Base-by-base conservation (phyloP, 2,113 vertebrate genomes). In the Argyrosomus japonicus region DNA sequence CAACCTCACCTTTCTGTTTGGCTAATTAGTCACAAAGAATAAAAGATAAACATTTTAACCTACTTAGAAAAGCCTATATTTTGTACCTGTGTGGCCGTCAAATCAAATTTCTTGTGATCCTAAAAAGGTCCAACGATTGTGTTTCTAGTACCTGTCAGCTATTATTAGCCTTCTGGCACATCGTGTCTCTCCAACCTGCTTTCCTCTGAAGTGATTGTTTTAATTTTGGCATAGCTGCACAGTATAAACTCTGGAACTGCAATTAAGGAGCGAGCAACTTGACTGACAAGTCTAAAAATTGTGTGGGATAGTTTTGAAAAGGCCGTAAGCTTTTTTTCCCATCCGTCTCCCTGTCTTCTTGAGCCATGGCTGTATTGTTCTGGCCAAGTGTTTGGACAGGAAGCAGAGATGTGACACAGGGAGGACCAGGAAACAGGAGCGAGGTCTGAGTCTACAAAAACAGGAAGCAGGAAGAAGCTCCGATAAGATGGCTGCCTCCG, bases 391-490 rank as follows among this genome's bases (percentile, higher is more conserved):
- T 89, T 88, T 87, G 71, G 88, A 87, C 90, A 84, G 93, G 94
- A 95, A 92, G 91, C 82, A 68, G 77, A 92, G 86, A 93, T 93
- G 93, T 89, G 91, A 94, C 87, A 87, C 40, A 32, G 83, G 89
- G 88, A 93, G 86, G 91, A 94, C 81, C 89, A 93, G 94, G 95
- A 95, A 94, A 89, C 88, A 65, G 84, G 77, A 88, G 81, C n/a
- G 62, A 87, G 90, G 88, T 40, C 84, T 83, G 65, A 77, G 86
- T 71, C 67, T 17, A 36, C 62, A 86, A 92, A 94, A 95, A 95
- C 94, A 95, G 95, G 95, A 96, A 93, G 90, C 91, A 88, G 88
- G 89, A 91, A 94, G 77, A 88, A 70, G 79, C 77, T 19, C 68
- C 25, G 92, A 95, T 93, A 92, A 93, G 87, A 92, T 87, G 90